Conservation (phyloP, 2,797 vertebrate species). For the Eulemur rubriventer region DNA sequence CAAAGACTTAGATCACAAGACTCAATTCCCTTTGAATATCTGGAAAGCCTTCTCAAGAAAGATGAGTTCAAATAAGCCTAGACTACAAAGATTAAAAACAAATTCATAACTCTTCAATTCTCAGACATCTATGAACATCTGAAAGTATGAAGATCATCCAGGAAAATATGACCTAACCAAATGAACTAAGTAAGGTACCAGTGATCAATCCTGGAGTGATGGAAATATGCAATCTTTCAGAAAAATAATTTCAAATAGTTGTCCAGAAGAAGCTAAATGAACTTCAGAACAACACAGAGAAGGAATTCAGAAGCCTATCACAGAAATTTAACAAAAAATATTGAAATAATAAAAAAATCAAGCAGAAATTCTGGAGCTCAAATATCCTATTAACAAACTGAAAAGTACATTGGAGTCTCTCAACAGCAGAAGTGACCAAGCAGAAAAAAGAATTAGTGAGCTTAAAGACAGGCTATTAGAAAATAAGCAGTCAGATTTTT, state of each 20-base stretch:
- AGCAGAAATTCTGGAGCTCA: not conserved
- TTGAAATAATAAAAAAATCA: not conserved
- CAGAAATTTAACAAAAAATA: not conserved
- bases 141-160: not conserved
- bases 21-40: not conserved
- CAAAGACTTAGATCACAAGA: not conserved
- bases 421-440: not conserved
- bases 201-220: not conserved
- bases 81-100: not conserved
- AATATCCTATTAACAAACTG: not conserved
- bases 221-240: not conserved
- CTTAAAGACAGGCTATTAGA: not conserved
- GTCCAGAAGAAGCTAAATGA: not conserved
- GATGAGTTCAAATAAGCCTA: not conserved
- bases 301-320: not conserved
- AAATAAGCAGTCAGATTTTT: not conserved
- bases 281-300: not conserved
- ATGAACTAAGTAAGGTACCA: not conserved
- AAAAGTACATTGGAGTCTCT: not conserved
- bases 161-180: not conserved
- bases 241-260: not conserved
- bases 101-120: not conserved
- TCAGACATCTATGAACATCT: not conserved
- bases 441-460: not conserved
- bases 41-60: not conserved